These are phyloP conservation scores for Amblyteles armatorius DNA, from an alignment of 2,888 invertebrate species.

Conservation along the genomic window DNA sequence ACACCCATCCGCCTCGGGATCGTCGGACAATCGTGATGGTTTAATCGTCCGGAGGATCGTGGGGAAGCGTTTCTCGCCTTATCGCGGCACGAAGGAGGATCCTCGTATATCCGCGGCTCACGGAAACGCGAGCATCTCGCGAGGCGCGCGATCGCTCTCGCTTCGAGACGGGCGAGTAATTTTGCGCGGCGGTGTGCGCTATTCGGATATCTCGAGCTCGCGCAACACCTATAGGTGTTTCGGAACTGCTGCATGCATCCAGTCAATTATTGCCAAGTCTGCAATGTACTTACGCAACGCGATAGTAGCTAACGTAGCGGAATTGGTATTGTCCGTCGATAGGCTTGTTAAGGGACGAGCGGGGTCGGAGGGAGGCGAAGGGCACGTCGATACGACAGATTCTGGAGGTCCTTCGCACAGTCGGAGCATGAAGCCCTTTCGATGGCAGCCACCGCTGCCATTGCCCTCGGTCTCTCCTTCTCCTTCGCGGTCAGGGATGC, in stretches of 20 bases:
- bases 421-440: slow-evolving; percentile 58
- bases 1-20: slow-evolving; percentile 31
- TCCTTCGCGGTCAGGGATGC: slow-evolving; percentile 63
- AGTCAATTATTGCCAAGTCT: slow-evolving; percentile 76
- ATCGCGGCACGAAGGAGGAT: slow-evolving; percentile 54
- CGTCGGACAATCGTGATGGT: slow-evolving; percentile 74
- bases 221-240: slow-evolving; percentile 49
- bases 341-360: background rate
- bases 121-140: slow-evolving; percentile 57
- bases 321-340: slow-evolving; percentile 58
- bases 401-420: slow-evolving; percentile 62
- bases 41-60: slow-evolving; percentile 65
- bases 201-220: slow-evolving; percentile 54
- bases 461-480: slow-evolving; percentile 46
- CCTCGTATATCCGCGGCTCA: slow-evolving; percentile 38
- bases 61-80: slow-evolving; percentile 58
- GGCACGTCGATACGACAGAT: slow-evolving; percentile 63
- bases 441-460: slow-evolving; percentile 31
- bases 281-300: slow-evolving; percentile 70
- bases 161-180: slow-evolving; percentile 56
- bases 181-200: slow-evolving; percentile 50
- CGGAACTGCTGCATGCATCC: slow-evolving; percentile 65
- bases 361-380: slow-evolving; percentile 18
- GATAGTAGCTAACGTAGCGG: slow-evolving; percentile 58
- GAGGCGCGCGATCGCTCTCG: slow-evolving; percentile 34